A percentile compares a stretch with the other conserved stretches of the same genome.
These are phyloP conservation scores for Acanthornis magna DNA, from an alignment of 2,797 vertebrate genomes.

Conservation along the genomic window DNA sequence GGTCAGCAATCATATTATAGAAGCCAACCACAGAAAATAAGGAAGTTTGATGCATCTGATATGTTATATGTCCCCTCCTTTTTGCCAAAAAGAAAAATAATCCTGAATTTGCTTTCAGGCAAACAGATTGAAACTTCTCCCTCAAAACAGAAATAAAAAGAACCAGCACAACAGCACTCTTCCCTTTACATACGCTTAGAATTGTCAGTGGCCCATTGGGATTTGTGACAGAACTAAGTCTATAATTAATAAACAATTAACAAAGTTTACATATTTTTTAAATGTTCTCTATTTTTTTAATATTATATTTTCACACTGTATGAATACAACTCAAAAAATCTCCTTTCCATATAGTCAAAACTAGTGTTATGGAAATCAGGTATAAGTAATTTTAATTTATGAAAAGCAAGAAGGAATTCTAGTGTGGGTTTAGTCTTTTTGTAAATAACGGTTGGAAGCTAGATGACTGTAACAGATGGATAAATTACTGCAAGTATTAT, in stretches of 20 bases:
- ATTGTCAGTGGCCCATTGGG: too few relatives aligned
- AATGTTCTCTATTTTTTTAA: neutral
- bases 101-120: neutral
- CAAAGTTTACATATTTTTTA: neutral
- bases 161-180: neutral
- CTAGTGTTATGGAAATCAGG: neutral
- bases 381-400: neutral
- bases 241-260: neutral
- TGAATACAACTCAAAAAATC: neutral
- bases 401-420: neutral
- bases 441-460: neutral
- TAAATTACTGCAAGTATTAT: constrained; percentile 14
- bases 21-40: neutral
- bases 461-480: neutral
- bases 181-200: neutral
- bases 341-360: neutral
- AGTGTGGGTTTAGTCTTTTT: neutral
- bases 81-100: neutral
- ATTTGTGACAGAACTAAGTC: neutral
- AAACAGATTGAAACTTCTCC: neutral
- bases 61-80: neutral
- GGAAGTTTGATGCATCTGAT: neutral
- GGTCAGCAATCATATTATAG: neutral
- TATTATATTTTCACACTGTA: neutral
- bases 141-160: neutral